These are phyloP conservation scores for Gonatopus flavifemur DNA, from an alignment of 1,140 invertebrate species.

Conservation along the genomic window DNA sequence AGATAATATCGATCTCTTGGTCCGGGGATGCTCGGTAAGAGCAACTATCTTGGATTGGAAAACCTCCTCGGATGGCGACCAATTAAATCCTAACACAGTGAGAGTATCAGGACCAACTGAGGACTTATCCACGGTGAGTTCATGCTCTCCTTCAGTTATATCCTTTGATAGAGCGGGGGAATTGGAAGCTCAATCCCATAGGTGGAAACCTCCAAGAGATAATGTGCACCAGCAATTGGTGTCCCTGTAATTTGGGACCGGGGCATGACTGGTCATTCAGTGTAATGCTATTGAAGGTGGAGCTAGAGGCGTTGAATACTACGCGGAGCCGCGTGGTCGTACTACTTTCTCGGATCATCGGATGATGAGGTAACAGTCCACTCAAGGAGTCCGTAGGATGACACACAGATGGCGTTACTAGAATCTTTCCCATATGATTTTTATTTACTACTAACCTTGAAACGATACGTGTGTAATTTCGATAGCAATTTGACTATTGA, in stretches of 20 bases:
- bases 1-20: neutral
- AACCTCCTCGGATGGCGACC: neutral
- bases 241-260: constrained; percentile 6
- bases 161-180: too few relatives aligned
- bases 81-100: neutral
- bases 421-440: too few relatives aligned
- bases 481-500: too few relatives aligned
- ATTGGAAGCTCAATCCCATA: constrained; percentile 7
- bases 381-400: too few relatives aligned
- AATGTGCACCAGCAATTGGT: neutral
- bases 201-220: neutral
- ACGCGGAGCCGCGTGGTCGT: constrained; percentile 1
- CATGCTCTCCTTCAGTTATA: too few relatives aligned
- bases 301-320: constrained; percentile 3
- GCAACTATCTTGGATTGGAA: neutral
- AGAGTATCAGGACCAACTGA: neutral
- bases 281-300: neutral
- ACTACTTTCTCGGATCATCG: neutral
- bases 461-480: too few relatives aligned
- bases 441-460: too few relatives aligned
- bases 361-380: too few relatives aligned
- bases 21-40: too few relatives aligned
- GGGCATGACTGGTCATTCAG: neutral
- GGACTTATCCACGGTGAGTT: neutral
- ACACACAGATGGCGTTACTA: too few relatives aligned